Conservation (phyloP, 2,797 vertebrate genomes). For the Leptatherina wallacei region DNA sequence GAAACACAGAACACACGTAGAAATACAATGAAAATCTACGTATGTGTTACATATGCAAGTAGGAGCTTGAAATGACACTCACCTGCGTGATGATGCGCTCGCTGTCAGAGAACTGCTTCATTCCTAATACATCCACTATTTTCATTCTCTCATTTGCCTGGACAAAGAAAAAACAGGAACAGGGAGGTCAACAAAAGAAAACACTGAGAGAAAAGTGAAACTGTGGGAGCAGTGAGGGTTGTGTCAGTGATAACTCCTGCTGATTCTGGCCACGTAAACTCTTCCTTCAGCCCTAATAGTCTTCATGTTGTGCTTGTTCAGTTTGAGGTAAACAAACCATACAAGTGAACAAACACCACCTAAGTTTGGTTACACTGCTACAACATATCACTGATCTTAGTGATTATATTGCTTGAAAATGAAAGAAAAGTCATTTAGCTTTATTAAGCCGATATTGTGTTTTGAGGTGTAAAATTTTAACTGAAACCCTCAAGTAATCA, state of each 20-base stretch:
- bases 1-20: conserved; percentile 22
- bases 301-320: neutral
- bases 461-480: neutral
- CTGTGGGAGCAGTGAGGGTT: neutral
- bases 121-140: conserved; percentile 96
- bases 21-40: neutral
- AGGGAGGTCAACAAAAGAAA: neutral
- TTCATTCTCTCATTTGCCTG: conserved; percentile 95
- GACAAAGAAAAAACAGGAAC: neutral
- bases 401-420: neutral
- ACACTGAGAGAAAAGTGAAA: neutral
- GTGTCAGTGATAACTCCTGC: neutral
- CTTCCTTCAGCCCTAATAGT: neutral
- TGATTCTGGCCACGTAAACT: neutral
- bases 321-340: neutral
- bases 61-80: neutral
- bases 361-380: neutral
- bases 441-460: neutral
- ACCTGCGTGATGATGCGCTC: conserved; percentile 93
- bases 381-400: neutral
- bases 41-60: neutral
- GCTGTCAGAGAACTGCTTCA: conserved; percentile 89
- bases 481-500: no score
- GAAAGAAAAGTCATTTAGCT: neutral
- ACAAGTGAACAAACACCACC: neutral